phyloP scores from a whole-genome alignment of 2,113 vertebrate genomes.

The Macrotus californicus region DNA sequence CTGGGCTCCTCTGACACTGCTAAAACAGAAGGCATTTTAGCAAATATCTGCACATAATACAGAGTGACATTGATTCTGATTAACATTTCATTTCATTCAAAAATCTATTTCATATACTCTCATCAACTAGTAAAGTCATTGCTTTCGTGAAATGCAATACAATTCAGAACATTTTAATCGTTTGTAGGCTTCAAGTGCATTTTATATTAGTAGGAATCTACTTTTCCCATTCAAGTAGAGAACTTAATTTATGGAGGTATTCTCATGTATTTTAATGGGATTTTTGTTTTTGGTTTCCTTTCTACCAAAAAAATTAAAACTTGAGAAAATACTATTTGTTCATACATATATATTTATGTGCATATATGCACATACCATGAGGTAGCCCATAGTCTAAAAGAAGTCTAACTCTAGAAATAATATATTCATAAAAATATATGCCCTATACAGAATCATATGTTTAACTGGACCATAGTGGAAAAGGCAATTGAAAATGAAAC shows the following conservation, averaged over 20 bases:
- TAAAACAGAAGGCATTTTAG: not conserved
- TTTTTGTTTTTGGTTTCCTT: not conserved
- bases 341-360: not conserved
- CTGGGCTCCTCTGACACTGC: not conserved
- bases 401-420: not conserved
- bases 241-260: not conserved
- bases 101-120: not conserved
- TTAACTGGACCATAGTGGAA: not conserved
- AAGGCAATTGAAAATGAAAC: not conserved
- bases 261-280: not conserved
- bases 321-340: not conserved
- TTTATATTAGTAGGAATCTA: not conserved
- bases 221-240: not conserved
- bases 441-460: not conserved
- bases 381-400: not conserved
- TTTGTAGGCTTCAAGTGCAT: conserved; percentile 2
- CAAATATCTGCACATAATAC: not conserved
- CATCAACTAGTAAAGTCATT: not conserved
- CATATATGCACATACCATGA: not conserved
- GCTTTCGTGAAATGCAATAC: not conserved
- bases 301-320: not conserved
- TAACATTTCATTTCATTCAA: not conserved
- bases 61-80: not conserved
- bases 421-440: not conserved
- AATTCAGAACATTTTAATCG: not conserved